Evolutionary conservation across 2,797 vertebrate genomes (phyloP).

Genomic region (Acanthurus lineatus): DNA sequence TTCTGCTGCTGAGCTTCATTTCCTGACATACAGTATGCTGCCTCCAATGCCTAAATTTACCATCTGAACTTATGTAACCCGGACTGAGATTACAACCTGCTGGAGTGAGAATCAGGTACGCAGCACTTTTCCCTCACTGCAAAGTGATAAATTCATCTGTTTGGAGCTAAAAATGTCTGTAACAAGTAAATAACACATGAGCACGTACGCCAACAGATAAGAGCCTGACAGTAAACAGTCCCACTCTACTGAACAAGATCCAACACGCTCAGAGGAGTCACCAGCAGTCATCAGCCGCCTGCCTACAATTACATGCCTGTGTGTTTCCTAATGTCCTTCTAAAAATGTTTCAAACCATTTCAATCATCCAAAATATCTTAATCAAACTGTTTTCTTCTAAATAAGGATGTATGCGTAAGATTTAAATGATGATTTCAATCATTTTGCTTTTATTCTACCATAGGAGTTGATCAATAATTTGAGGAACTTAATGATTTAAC

Average conservation of each 20-base stretch:
- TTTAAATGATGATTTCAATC: too few species aligned
- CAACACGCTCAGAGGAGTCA: conserved; percentile 48
- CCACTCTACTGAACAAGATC: conserved; percentile 48
- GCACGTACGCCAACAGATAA: conserved; percentile 3
- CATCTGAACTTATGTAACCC: not conserved
- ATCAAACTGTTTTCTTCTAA: too few species aligned
- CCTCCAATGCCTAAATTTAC: not conserved
- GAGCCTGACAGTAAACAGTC: conserved; percentile 48
- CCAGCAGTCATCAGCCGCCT: conserved; percentile 7
- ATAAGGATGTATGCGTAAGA: too few species aligned
- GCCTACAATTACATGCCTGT: not conserved
- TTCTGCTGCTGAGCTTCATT: too few species aligned
- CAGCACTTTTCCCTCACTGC: too few species aligned
- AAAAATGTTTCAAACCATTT: not conserved
- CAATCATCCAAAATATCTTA: conserved; percentile 11
- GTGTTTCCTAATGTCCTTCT: conserved; percentile 3
- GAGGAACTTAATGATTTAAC: too few species aligned
- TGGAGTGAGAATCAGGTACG: not conserved
- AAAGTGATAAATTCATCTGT: conserved; percentile 1
- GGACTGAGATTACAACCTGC: not conserved
- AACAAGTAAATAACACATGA: not conserved
- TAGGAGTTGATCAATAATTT: too few species aligned
- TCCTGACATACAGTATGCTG: too few species aligned
- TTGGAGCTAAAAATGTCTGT: conserved; percentile 5
- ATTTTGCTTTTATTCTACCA: too few species aligned